A percentile compares a stretch with the other conserved stretches of the same genome.
These are phyloP conservation scores for Corythaixoides concolor DNA, from an alignment of 2,113 vertebrate genomes.

Conservation along the genomic window DNA sequence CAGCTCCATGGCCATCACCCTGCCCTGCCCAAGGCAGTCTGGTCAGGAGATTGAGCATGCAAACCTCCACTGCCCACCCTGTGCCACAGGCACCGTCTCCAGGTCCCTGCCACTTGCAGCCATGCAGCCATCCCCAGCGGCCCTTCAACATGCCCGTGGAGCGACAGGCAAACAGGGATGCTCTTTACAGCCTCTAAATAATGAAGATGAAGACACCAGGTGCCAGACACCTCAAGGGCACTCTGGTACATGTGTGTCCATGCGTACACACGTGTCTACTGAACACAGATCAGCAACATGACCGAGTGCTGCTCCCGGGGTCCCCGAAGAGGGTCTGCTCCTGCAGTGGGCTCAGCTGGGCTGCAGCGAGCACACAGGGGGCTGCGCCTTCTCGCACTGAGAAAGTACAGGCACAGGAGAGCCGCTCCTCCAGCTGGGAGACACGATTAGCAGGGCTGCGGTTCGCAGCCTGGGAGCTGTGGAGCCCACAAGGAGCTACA, in stretches of 20 bases:
- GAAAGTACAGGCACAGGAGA: background rate
- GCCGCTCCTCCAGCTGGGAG: background rate
- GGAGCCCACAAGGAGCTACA: background rate
- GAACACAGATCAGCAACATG: background rate
- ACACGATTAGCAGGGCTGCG: background rate
- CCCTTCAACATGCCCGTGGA: rapidly evolving
- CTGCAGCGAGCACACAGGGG: rapidly evolving
- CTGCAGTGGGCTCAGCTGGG: background rate
- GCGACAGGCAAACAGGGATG: background rate
- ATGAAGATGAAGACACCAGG: background rate
- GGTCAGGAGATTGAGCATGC: background rate
- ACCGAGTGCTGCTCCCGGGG: background rate
- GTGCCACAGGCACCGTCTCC: background rate
- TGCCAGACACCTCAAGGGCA: background rate
- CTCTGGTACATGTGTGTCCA: rapidly evolving
- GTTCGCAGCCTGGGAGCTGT: background rate
- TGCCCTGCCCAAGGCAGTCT: background rate
- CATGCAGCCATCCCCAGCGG: background rate
- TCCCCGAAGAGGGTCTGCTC: rapidly evolving
- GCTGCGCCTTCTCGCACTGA: rapidly evolving
- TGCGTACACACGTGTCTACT: no score
- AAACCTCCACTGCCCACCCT: background rate
- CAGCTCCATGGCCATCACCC: background rate
- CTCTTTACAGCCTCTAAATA: background rate
- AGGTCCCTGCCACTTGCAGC: background rate